Conservation (phyloP, 2,797 vertebrate genomes). For the Stomatorhinus walkeri region DNA sequence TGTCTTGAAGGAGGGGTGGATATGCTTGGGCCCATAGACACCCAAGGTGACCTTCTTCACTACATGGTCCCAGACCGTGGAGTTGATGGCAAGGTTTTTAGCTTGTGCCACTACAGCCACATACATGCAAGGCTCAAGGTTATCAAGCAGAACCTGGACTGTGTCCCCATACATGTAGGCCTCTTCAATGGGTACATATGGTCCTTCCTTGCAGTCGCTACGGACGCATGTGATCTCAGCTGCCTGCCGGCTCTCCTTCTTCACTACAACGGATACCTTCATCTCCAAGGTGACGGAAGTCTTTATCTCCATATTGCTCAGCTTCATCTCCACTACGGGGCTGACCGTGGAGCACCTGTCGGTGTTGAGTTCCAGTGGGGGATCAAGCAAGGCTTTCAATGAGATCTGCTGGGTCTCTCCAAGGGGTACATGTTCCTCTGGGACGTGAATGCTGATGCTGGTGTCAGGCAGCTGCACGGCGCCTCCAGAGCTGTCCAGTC, state of each 20-base stretch:
- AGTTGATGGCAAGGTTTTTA: slow-evolving; percentile 63
- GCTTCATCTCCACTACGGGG: slow-evolving; percentile 85
- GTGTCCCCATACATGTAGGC: slow-evolving; percentile 75
- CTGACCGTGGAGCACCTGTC: slow-evolving; percentile 84
- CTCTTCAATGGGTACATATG: slow-evolving; percentile 66
- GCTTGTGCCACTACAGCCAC: slow-evolving; percentile 76
- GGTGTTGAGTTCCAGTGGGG: slow-evolving; percentile 82
- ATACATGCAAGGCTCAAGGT: slow-evolving; percentile 91
- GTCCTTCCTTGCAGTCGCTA: slow-evolving; percentile 86
- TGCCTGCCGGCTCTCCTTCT: slow-evolving; percentile 67
- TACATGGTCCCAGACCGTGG: slow-evolving; percentile 88
- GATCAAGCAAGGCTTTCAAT: slow-evolving; percentile 84
- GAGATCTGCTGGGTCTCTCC: slow-evolving; percentile 89
- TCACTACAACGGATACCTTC: slow-evolving; percentile 82
- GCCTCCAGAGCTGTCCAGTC: slow-evolving; percentile 81
- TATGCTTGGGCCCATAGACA: slow-evolving; percentile 89
- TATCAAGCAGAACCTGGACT: slow-evolving; percentile 79
- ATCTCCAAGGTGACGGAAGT: slow-evolving; percentile 78
- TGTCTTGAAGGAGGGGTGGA: slow-evolving; percentile 90
- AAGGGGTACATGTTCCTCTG: slow-evolving; percentile 74
- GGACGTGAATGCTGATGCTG: slow-evolving; percentile 79
- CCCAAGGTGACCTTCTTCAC: slow-evolving; percentile 85
- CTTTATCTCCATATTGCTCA: slow-evolving; percentile 87
- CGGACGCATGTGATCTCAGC: slow-evolving; percentile 77
- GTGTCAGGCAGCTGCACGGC: slow-evolving; percentile 88